phyloP scores from a whole-genome alignment of 2,888 invertebrate species.

The Periphyllus acericola region DNA sequence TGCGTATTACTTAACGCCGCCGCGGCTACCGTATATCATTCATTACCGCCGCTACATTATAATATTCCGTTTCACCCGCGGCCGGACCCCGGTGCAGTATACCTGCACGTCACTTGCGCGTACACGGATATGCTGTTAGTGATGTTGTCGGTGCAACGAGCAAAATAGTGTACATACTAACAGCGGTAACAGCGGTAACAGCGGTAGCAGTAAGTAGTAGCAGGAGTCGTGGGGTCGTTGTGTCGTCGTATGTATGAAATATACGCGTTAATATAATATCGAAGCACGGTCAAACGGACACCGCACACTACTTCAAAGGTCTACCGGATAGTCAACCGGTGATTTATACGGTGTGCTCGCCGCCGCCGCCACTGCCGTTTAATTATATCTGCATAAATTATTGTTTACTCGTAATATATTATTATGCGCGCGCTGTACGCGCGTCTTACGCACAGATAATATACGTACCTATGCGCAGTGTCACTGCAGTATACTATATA shows the following conservation, averaged over 20 bases:
- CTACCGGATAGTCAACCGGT: neutral
- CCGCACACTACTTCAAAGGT: slow-evolving; percentile 25
- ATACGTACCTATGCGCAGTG: neutral
- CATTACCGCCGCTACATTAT: neutral
- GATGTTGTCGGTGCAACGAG: neutral
- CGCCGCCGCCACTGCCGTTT: neutral
- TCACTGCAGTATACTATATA: too few relatives aligned
- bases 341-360: slow-evolving; percentile 14
- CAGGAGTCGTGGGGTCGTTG: neutral
- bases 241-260: neutral
- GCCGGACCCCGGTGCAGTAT: neutral
- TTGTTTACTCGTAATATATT: too few relatives aligned
- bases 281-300: neutral
- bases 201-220: neutral
- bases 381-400: neutral
- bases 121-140: slow-evolving; percentile 1
- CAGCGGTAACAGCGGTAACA: neutral
- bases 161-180: neutral
- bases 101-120: neutral
- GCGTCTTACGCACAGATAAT: neutral
- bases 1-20: neutral
- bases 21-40: neutral
- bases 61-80: neutral
- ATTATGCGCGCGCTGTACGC: neutral
- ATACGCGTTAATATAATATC: neutral